Evolutionary conservation across 2,113 vertebrate species (phyloP), one percentile per base, ranked within the genome.

Genomic region (Pangasianodon gigas): DNA sequence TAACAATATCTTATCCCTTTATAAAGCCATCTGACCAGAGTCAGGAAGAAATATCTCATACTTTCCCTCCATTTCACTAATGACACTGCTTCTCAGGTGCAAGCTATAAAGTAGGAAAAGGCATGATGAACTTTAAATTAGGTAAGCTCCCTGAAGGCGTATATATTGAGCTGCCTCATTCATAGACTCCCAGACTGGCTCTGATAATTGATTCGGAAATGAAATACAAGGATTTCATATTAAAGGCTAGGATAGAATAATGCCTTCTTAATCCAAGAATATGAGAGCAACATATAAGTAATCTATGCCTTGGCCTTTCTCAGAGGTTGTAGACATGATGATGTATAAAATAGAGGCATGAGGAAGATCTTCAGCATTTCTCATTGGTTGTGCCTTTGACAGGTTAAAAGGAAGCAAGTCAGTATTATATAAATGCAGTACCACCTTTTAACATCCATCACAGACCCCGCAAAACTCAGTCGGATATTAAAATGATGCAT

Each of bases 91-190:
- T 74, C 75, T 89, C 85, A 85, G 87, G 89, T 90, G 37, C 80
- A 74, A 65, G 86, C 82, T 75, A 60, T 71, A 62, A 37, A 79
- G 65, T 85, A 87, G 84, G 19, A 90, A 74, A 88, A 87, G 65
- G 51, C 81, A 62, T 79, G 83, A 91, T 91, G 87, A 89, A 90
- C 82, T 91, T 90, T 90, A 92, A 91, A 91, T 92, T 87, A 91
- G 60, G 81, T 87, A 62, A 69, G 77, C 79, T 88, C 90, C 86
- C 82, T 41, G 44, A 86, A 87, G 90, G 90, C 44, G 52, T 13
- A 18, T 86, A 83, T 88, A 90, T 90, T 71, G 88, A 90, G 77
- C 75, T 87, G 84, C 77, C 79, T 88, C 77, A 52, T 91, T 84
- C 81, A 60, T 44, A 90, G 48, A 52, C 86, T 86, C 84, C 79